Base-by-base conservation (phyloP, 2,113 vertebrate species). In the Camarhynchus parvulus region DNA sequence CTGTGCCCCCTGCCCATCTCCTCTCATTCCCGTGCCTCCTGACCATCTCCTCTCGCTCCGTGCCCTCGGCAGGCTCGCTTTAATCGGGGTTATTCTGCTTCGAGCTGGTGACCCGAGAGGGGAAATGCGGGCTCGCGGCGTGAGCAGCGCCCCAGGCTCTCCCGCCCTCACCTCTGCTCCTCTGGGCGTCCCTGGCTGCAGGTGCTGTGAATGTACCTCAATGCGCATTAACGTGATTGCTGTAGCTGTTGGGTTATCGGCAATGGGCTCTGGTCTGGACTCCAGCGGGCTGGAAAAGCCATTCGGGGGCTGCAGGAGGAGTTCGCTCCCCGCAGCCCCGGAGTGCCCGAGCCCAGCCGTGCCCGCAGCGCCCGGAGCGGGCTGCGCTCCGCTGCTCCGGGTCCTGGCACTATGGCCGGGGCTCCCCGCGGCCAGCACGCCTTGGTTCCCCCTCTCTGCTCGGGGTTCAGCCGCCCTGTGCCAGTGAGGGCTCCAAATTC, bases 381-480 rank as follows among this genome's bases (percentile, higher is more conserved):
- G 13, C 42, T 3, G 49, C 2, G 39, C 22, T 2, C 27, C 0
- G 41, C 7, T 2, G 52, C 2, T 46, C 13, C 1, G n/a, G n/a
- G 8, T 10, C 5, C 2, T 0, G 9, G 61, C 52, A 7, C 8
- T 55, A 1, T 5, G 68, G 33, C 70, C 82, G 1, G 1, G 47
- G 31, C 23, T 69, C 41, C 66, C 53, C 2, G 41, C 3, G 13
- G 25, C 55, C 19, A 3, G 50, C 74, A 75, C 17, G 0, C 11
- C 41, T 37, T 49, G 49, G 3, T 74, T 30, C 33, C 7, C 42
- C 10, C 23, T 4, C 33, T 1, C 20, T 33, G 25, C 70, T 2
- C 35, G 0, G 2, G 2, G 30, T 14, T 11, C 5, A 3, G 3
- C 61, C 21, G 3, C 17, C 9, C 66, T 50, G 12, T 0, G 2